These are phyloP conservation scores for Drosophila robusta DNA, from an alignment of 2,888 invertebrate species.

Conservation along the genomic window DNA sequence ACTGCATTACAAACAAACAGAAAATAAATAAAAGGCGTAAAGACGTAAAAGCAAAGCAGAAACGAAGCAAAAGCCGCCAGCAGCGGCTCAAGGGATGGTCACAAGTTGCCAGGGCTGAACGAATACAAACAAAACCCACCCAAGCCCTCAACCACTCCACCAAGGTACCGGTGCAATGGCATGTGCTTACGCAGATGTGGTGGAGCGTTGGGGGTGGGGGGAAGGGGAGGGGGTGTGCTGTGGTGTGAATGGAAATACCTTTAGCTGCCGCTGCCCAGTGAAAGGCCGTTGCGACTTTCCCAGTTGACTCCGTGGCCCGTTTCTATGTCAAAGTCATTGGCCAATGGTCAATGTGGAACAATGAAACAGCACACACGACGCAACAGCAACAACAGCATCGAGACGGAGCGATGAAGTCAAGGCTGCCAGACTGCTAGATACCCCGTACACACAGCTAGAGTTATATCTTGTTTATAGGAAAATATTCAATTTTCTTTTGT, in stretches of 20 bases:
- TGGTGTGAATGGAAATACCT: conserved; percentile 39
- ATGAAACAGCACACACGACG: conserved; percentile 61
- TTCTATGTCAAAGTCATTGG: conserved; percentile 76
- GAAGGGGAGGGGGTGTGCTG: not conserved
- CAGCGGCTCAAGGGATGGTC: conserved; percentile 28
- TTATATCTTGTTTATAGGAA: too few species aligned
- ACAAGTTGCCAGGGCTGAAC: conserved; percentile 4
- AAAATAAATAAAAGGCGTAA: conserved; percentile 62
- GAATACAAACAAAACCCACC: not conserved
- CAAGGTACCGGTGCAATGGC: conserved; percentile 40
- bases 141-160: not conserved
- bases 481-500: too few species aligned
- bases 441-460: not conserved
- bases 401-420: too few species aligned
- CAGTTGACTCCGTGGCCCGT: conserved; percentile 32
- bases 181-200: conserved; percentile 22
- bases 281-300: conserved; percentile 58
- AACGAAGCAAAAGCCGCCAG: conserved; percentile 12
- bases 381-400: conserved; percentile 10
- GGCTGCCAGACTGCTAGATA: not conserved
- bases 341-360: conserved; percentile 67
- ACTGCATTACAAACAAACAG: conserved; percentile 59
- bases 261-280: conserved; percentile 43
- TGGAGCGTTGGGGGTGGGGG: not conserved
- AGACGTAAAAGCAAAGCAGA: conserved; percentile 34